Percentiles rank a stretch among this genome's conserved stretches.
Evolutionary conservation across 2,888 invertebrate genomes (phyloP).

Genomic region (Ischnura elegans): DNA sequence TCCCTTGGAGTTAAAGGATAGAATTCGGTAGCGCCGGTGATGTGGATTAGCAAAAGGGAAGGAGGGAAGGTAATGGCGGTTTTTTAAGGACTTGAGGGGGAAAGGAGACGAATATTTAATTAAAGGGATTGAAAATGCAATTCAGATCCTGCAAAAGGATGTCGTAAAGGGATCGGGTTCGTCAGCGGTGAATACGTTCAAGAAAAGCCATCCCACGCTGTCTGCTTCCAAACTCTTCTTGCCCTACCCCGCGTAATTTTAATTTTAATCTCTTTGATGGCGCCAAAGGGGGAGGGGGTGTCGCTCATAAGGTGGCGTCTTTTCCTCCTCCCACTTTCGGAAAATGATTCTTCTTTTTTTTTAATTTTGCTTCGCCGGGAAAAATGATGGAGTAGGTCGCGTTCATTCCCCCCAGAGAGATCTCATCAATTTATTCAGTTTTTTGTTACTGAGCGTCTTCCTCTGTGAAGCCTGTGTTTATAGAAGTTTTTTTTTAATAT

Average conservation of each 20-base stretch:
- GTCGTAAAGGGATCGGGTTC: constrained; percentile 1
- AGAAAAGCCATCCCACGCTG: neutral
- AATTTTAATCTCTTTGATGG: constrained; percentile 37
- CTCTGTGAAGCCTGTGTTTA: too few species aligned
- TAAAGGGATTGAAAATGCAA: constrained; percentile 31
- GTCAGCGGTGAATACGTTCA: neutral
- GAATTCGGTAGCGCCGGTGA: neutral
- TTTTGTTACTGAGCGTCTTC: too few species aligned
- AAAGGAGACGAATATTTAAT: constrained; percentile 12
- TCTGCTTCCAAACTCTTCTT: neutral
- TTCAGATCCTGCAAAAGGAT: neutral
- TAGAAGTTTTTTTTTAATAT: too few species aligned
- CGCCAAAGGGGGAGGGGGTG: too few species aligned
- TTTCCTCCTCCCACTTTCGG: neutral
- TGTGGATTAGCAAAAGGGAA: neutral
- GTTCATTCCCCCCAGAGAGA: neutral
- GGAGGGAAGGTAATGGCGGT: neutral
- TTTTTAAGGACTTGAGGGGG: neutral
- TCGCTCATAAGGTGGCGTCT: neutral
- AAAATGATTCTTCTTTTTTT: neutral
- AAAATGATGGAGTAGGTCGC: neutral
- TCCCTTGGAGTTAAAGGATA: neutral
- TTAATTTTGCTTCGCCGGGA: neutral
- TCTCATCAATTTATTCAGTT: too few species aligned
- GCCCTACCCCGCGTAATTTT: neutral